Conservation (phyloP, 2,888 invertebrate genomes). For the Cerastis leucographa region DNA sequence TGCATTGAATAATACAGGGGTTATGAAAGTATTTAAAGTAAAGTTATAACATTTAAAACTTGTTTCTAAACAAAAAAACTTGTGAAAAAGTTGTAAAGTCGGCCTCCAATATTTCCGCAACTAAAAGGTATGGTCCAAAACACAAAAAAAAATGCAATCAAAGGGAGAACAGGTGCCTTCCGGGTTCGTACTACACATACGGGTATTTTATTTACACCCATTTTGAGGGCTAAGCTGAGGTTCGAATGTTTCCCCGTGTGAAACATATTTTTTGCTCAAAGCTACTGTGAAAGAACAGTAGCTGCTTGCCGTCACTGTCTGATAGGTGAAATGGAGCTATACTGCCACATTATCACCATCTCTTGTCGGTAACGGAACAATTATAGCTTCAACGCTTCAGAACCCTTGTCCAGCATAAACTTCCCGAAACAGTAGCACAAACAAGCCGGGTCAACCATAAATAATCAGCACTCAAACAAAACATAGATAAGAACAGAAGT, state of each 20-base stretch:
- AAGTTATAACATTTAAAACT: too few relatives aligned
- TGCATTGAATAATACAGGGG: too few relatives aligned
- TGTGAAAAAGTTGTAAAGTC: neutral
- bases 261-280: too few relatives aligned
- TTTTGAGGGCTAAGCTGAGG: too few relatives aligned
- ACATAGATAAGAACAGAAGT: neutral
- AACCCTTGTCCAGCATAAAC: neutral
- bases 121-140: neutral
- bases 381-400: neutral
- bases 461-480: slow-evolving; percentile 26
- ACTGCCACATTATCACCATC: neutral
- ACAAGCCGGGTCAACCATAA: slow-evolving; percentile 25
- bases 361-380: neutral
- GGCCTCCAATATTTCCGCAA: too few relatives aligned
- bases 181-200: neutral
- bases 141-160: neutral
- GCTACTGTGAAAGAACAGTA: too few relatives aligned
- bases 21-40: too few relatives aligned
- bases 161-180: neutral
- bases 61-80: too few relatives aligned
- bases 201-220: too few relatives aligned
- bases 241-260: too few relatives aligned
- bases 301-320: too few relatives aligned
- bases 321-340: too few relatives aligned
- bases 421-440: neutral